Evolutionary conservation across 2,113 vertebrate genomes (phyloP).

Genomic region (Ceyx melanurus): DNA sequence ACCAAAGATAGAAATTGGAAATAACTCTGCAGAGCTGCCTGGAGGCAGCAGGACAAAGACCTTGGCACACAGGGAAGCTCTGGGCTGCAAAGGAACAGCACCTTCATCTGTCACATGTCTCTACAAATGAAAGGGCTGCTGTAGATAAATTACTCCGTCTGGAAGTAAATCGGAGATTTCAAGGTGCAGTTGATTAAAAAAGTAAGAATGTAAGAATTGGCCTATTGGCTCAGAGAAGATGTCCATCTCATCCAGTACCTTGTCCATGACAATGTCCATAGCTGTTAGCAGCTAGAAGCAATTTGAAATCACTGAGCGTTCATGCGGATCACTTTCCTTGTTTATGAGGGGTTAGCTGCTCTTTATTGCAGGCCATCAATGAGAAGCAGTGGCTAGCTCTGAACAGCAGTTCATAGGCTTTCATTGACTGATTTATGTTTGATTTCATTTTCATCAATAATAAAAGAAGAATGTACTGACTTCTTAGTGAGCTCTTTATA

Average conservation of each 20-base stretch:
- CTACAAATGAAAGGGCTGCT: slow-evolving; percentile 46
- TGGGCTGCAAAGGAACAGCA: slow-evolving; percentile 30
- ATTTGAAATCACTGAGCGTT: background rate
- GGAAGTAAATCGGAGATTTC: slow-evolving; percentile 4
- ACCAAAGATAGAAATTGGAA: background rate
- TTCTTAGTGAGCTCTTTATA: background rate
- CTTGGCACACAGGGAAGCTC: slow-evolving; percentile 5
- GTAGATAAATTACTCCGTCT: slow-evolving; percentile 45
- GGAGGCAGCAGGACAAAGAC: slow-evolving; percentile 37
- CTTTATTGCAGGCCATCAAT: background rate
- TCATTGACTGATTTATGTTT: background rate
- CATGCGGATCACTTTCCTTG: background rate
- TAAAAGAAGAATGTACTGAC: background rate
- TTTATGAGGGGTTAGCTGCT: background rate
- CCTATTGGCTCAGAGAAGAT: background rate
- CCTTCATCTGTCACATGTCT: slow-evolving; percentile 41
- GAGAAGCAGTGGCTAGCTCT: background rate
- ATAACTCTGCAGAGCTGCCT: slow-evolving; percentile 7
- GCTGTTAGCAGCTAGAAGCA: background rate
- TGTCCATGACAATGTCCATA: background rate
- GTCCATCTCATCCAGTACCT: background rate
- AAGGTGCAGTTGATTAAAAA: slow-evolving; percentile 53
- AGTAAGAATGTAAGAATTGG: background rate
- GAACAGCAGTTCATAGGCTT: background rate
- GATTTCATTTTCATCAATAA: background rate